A percentile compares a stretch with the other conserved stretches of the same genome.
Conservation (phyloP, 1,140 invertebrate species). For the Apis florea region DNA sequence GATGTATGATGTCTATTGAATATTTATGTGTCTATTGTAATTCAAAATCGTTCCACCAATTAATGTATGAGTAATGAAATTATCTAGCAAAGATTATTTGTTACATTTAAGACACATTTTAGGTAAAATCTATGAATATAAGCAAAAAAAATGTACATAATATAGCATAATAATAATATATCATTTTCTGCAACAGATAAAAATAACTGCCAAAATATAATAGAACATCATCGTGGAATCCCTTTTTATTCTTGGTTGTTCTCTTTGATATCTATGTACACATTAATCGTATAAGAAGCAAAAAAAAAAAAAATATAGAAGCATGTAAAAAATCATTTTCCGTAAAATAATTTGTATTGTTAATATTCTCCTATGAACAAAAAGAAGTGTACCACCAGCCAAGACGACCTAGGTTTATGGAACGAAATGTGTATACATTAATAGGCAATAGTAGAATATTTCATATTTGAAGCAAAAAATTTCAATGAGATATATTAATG, state of each 20-base stretch:
- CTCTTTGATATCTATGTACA: conserved; percentile 38
- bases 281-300: conserved; percentile 24
- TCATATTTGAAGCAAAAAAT: conserved; percentile 60
- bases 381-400: conserved; percentile 66
- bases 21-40: conserved; percentile 27
- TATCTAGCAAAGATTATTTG: neutral
- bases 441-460: conserved; percentile 63
- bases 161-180: conserved; percentile 28
- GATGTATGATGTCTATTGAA: conserved; percentile 43
- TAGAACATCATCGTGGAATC: conserved; percentile 44
- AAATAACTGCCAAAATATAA: conserved; percentile 45
- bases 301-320: conserved; percentile 1
- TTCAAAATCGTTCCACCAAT: conserved; percentile 25
- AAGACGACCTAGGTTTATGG: conserved; percentile 73
- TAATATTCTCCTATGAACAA: conserved; percentile 31
- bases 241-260: conserved; percentile 36
- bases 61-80: conserved; percentile 20
- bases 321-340: conserved; percentile 22
- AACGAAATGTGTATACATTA: conserved; percentile 66
- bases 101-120: conserved; percentile 29
- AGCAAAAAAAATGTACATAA: conserved; percentile 26
- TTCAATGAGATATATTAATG: conserved; percentile 53
- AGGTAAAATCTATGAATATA: conserved; percentile 8
- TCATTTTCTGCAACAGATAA: conserved; percentile 32
- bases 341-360: conserved; percentile 23